A percentile compares a stretch with the other conserved stretches of the same genome.
These are phyloP conservation scores for Spongilla lacustris DNA, from an alignment of 37 sponge, comb jelly and placozoan genomes.

Conservation along the genomic window DNA sequence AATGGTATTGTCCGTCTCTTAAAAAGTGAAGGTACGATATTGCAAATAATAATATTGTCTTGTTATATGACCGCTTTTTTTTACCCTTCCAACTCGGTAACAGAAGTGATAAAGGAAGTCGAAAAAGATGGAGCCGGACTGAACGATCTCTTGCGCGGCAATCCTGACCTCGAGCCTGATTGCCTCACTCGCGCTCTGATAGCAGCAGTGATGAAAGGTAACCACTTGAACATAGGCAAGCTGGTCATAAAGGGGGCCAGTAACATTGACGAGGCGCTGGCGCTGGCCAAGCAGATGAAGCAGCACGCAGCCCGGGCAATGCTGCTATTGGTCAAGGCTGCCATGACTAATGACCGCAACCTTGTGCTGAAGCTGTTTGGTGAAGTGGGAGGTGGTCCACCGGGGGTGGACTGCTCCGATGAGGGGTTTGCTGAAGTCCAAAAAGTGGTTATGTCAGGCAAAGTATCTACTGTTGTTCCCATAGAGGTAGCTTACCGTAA, in stretches of 20 bases:
- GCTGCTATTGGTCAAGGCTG: slow-evolving; percentile 55
- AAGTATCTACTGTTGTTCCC: slow-evolving; percentile 55
- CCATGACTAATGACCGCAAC: slow-evolving; percentile 21
- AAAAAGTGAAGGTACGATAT: slow-evolving; percentile 45
- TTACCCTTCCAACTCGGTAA: neutral
- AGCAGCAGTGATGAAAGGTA: slow-evolving; percentile 50
- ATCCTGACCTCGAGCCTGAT: slow-evolving; percentile 43
- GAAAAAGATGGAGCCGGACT: slow-evolving; percentile 43
- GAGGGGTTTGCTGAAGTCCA: slow-evolving; percentile 39
- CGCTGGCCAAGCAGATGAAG: neutral
- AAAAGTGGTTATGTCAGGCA: slow-evolving; percentile 20
- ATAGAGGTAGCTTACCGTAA: slow-evolving; percentile 69
- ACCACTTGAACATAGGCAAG: slow-evolving; percentile 54
- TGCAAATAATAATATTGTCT: no score
- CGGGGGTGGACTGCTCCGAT: neutral
- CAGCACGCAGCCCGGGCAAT: slow-evolving; percentile 44
- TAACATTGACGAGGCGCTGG: slow-evolving; percentile 32
- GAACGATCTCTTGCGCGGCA: slow-evolving; percentile 38
- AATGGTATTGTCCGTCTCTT: slow-evolving; percentile 38
- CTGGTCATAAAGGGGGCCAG: slow-evolving; percentile 48
- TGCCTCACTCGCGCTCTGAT: slow-evolving; percentile 52
- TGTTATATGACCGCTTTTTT: neutral
- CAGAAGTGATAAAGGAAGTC: slow-evolving; percentile 70
- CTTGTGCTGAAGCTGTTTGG: slow-evolving; percentile 58
- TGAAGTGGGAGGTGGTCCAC: neutral